Evolutionary conservation across 2,113 vertebrate species (phyloP).

Genomic region (Platanista minor): DNA sequence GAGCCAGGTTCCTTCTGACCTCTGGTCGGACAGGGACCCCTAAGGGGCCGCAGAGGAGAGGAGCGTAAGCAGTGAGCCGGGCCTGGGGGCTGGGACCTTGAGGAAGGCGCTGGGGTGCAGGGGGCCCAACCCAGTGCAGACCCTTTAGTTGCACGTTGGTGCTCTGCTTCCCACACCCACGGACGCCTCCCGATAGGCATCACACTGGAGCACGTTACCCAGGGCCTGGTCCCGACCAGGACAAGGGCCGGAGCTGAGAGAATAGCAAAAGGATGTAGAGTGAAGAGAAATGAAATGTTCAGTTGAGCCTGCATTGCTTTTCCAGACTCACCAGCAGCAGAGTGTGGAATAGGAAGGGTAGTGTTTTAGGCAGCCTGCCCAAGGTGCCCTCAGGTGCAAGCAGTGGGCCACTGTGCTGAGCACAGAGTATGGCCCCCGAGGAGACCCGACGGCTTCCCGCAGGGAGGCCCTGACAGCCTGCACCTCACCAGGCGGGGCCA

Average conservation of each 20-base stretch:
- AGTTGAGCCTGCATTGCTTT: not conserved
- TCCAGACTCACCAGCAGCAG: not conserved
- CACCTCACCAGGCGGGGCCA: not conserved
- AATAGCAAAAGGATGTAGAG: not conserved
- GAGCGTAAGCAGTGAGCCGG: accelerated
- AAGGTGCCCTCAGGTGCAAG: not conserved
- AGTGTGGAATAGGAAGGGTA: not conserved
- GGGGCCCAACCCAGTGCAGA: no score
- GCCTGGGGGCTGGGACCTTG: not conserved
- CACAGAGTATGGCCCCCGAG: not conserved
- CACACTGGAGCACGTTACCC: not conserved
- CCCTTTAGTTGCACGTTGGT: no score
- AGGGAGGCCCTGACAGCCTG: not conserved
- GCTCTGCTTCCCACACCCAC: not conserved
- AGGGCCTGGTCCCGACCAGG: not conserved
- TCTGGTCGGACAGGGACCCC: no score
- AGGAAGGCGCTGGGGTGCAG: not conserved
- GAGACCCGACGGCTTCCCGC: not conserved
- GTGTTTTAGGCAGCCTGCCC: not conserved
- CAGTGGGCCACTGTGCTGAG: not conserved
- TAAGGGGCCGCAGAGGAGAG: not conserved
- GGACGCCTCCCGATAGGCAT: no score
- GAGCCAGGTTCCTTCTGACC: no score
- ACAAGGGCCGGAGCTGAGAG: not conserved
- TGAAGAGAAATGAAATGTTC: not conserved